Conservation (phyloP, 2,113 vertebrate genomes). For the Nothocercus nigrocapillus region DNA sequence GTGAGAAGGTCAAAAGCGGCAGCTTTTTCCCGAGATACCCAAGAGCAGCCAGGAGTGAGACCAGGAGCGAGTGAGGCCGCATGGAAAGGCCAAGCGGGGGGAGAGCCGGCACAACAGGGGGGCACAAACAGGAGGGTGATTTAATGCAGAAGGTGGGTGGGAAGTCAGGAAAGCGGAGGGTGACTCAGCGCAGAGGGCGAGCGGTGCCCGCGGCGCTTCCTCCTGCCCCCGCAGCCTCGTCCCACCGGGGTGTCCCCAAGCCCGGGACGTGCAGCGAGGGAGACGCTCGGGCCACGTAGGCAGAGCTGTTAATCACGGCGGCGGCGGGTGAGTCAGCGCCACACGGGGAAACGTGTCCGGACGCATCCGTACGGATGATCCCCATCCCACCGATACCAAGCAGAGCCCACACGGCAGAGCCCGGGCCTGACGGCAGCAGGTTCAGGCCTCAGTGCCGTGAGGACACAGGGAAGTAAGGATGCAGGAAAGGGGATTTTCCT, state of each 20-base stretch:
- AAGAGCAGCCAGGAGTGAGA: background rate
- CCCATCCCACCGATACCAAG: background rate
- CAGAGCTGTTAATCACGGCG: background rate
- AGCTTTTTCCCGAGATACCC: background rate
- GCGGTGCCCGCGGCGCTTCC: background rate
- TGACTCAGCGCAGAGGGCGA: slow-evolving; percentile 1
- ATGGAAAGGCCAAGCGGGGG: too few species aligned
- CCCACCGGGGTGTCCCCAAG: background rate
- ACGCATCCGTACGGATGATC: background rate
- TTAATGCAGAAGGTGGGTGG: background rate
- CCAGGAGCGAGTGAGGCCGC: too few species aligned
- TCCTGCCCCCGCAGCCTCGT: background rate
- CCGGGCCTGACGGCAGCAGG: too few species aligned
- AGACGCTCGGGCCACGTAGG: background rate
- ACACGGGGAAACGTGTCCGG: background rate
- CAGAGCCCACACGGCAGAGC: too few species aligned
- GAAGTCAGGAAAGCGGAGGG: background rate
- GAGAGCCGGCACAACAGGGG: background rate
- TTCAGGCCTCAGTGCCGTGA: background rate
- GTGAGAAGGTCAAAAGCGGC: background rate
- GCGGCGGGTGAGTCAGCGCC: slow-evolving; percentile 32
- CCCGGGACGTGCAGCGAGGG: background rate
- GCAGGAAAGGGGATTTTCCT: background rate
- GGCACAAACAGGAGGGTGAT: background rate
- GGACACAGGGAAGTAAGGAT: rapidly evolving